Conservation (phyloP, 2,888 invertebrate species). For the Clunio marinus region DNA sequence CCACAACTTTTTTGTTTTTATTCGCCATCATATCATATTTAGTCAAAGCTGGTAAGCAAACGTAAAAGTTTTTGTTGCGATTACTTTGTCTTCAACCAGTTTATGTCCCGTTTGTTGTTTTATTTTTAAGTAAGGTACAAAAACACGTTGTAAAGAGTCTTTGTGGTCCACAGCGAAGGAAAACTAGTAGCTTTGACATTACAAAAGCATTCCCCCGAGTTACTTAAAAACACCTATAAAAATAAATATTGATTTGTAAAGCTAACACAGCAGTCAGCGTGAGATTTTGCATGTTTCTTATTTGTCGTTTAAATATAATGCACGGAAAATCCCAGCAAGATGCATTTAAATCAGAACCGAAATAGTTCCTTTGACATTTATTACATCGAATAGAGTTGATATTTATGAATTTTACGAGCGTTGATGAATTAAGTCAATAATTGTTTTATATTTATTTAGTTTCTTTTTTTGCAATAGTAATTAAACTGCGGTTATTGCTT, state of each 20-base stretch:
- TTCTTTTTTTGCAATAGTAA: conserved; percentile 5
- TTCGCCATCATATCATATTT: background rate
- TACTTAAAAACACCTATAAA: no score
- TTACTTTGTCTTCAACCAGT: background rate
- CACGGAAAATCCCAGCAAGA: background rate
- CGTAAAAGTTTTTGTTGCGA: no score
- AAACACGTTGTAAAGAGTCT: background rate
- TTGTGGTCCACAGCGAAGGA: no score
- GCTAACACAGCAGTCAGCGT: no score
- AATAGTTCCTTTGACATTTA: conserved; percentile 4
- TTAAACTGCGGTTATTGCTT: no score
- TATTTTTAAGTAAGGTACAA: no score
- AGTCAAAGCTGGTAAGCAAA: no score
- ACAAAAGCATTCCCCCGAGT: no score
- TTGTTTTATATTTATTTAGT: conserved; percentile 1
- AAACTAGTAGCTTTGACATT: background rate
- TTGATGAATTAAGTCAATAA: background rate
- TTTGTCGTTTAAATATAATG: no score
- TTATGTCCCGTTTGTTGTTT: background rate
- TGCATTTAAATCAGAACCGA: background rate
- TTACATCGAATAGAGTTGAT: background rate
- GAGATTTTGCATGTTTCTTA: no score
- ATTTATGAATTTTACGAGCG: background rate
- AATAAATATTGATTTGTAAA: no score
- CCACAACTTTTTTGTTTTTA: background rate